Evolutionary conservation across 2,113 vertebrate genomes (phyloP).

Genomic region (Macrotus californicus): DNA sequence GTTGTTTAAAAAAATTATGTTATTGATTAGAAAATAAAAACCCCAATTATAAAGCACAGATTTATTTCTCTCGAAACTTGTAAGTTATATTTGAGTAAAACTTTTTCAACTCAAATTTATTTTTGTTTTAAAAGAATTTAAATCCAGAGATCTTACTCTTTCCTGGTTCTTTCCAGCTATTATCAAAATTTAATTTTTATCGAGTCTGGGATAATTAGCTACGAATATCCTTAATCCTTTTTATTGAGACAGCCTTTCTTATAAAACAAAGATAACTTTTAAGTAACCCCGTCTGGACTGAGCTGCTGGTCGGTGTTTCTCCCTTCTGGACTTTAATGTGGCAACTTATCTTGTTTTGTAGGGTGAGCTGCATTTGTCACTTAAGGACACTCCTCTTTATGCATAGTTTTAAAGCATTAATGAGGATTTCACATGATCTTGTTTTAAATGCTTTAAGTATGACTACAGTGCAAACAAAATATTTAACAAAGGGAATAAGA

Average conservation of each 20-base stretch:
- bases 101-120: not conserved
- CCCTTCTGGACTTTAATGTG: not conserved
- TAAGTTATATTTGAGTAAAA: constrained; percentile 22
- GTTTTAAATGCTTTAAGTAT: constrained; percentile 11
- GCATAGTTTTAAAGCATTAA: not conserved
- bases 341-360: not conserved
- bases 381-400: not conserved
- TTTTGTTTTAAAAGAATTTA: constrained; percentile 16
- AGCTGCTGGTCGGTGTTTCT: not conserved
- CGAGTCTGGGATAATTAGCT: constrained; percentile 11
- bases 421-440: not conserved
- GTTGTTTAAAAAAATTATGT: not conserved
- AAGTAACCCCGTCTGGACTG: not conserved
- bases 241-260: not conserved
- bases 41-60: not conserved
- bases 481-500: not conserved
- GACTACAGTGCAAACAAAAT: not conserved
- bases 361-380: not conserved
- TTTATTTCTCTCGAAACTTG: constrained; percentile 11
- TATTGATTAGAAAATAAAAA: constrained; percentile 14
- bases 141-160: not conserved
- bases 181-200: not conserved
- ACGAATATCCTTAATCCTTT: constrained; percentile 9
- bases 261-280: constrained; percentile 32
- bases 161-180: not conserved